Base-by-base conservation (phyloP, 2,113 vertebrate species). In the Ophiodon elongatus region DNA sequence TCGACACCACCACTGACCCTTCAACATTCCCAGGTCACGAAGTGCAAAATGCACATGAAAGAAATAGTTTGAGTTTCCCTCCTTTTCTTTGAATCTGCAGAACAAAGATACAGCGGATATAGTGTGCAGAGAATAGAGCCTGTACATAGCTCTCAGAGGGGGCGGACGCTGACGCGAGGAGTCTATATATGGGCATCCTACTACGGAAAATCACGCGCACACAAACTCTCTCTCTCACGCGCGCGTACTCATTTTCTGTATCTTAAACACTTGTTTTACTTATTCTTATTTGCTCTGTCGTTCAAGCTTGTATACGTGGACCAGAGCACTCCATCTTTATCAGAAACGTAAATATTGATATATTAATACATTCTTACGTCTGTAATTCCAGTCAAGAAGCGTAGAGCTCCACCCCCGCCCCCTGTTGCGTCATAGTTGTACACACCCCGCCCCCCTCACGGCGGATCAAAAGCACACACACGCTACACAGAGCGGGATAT, bases 111-210 rank as follows among this genome's bases (percentile, higher is more conserved):
- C 29, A 17, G 82, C 59, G 75, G 77, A 81, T 62, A 78, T 39
- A 41, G 15, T 39, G 69, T 25, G 19, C 1, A 50, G 25, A 6
- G 25, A 6, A 64, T 13, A 11, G 9, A 62, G 45, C 27, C 80
- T 77, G 67, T 73, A 73, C 69, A 78, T 66, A 85, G 72, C 13
- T 29, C 65, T 47, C 10, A 60, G 1, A 15, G 31, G n/a, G 50
- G 52, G 1, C 0, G 13, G 56, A 23, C 25, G 17, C 54, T 56
- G 47, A 11, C 17, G 54, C 6, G 27, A 1, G 0, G 6, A 64
- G 9, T 31, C 88, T 85, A 72, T 85, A 76, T 83, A 80, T 77
- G 86, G 88, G 2, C 31, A 80, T 84, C 3, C 66, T 86, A 88
- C 85, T 88, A 84, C 27, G 7, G 8, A 0, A 35, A 45, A 7